Evolutionary conservation across 1,140 invertebrate species (phyloP), one percentile per base, ranked within the genome.

Genomic region (Listronotus oregonensis): DNA sequence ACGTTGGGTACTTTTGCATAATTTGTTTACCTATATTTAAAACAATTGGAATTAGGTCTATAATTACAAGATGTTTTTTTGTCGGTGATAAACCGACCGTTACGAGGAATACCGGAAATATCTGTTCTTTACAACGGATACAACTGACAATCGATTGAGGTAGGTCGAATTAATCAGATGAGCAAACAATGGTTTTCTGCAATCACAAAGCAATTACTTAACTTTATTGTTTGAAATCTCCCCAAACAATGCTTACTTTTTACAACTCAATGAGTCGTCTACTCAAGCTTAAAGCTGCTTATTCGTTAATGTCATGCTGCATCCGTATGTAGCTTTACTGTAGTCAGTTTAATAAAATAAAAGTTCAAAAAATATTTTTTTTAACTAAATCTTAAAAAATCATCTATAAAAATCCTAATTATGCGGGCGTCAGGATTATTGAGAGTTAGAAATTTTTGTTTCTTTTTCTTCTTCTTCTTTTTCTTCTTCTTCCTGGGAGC

Each of bases 81-180:
- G 39, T 57, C 14, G 15, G 21, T 42, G 15, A 5, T 17, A 57
- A 57, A 17, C 55, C 43, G 27, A 21, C 21, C 55, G 55, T 57
- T 31, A 18, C 42, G 37, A 18, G 18, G 27, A 43, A 11, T 27
- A 46, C 55, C 43, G 55, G 55, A 57, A 57, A 57, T 46, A 46
- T 39, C 55, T 57, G 55, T 44, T 57, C 21, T 42, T 57, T n/a
- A 14, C 55, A 57, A n/a, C 57, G 57, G 57, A 59, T 59, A 42
- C 57, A 59, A 59, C 57, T 59, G 57, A 59, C 57, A 59, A 21
- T 27, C 42, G 18, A 59, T 59, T 59, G 57, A 59, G 57, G 57
- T 59, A 59, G 57, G 57, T 47, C 57, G 43, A 14, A 39, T 40
- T 59, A 49, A 59, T 59, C 42, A 59, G 44, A 47, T 18, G 42